phyloP scores from a whole-genome alignment of 1,140 invertebrate species.

The Papilio xuthus region DNA sequence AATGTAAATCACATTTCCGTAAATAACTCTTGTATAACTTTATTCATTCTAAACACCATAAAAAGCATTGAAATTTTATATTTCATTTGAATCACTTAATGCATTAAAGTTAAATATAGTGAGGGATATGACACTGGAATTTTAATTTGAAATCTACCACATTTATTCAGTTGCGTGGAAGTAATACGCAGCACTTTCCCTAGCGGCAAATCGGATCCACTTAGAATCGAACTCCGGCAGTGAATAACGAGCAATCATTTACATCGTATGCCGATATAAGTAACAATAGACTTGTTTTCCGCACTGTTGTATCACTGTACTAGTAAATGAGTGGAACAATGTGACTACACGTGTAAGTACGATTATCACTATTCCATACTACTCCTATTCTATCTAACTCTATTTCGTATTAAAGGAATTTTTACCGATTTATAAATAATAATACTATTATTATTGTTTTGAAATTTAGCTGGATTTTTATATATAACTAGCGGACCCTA shows the following conservation, averaged over 20 bases:
- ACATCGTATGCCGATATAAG: neutral
- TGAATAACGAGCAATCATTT: constrained; percentile 11
- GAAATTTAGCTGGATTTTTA: no score
- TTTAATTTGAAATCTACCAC: no score
- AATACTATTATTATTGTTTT: no score
- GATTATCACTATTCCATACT: neutral
- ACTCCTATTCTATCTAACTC: neutral
- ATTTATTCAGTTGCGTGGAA: no score
- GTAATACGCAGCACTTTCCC: neutral
- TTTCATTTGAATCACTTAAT: neutral
- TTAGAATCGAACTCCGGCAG: neutral
- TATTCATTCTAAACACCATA: no score
- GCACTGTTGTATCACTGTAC: constrained; percentile 10
- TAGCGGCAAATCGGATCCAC: neutral
- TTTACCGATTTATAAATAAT: no score
- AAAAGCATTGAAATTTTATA: no score
- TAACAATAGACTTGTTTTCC: constrained; percentile 9
- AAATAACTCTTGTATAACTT: neutral
- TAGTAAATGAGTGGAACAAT: neutral
- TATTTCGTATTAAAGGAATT: neutral
- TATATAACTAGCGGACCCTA: no score
- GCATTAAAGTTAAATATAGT: no score
- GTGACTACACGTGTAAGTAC: neutral
- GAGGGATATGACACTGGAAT: no score
- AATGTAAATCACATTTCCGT: neutral